These are phyloP conservation scores for Luperina testacea DNA, from an alignment of 2,888 invertebrate genomes.

Conservation along the genomic window DNA sequence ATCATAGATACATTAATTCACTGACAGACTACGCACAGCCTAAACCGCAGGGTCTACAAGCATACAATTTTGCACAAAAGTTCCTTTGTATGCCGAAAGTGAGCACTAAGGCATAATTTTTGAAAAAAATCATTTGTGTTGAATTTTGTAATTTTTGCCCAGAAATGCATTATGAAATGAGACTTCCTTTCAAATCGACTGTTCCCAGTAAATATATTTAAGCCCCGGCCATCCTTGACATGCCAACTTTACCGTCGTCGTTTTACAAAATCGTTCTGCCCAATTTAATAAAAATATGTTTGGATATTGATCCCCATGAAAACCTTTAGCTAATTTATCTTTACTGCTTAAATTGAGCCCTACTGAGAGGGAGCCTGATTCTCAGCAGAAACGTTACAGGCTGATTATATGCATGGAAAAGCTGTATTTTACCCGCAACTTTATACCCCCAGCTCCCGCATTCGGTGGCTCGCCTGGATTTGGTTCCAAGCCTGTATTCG, in stretches of 20 bases:
- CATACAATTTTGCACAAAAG: neutral
- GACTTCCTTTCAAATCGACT: neutral
- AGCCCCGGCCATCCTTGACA: neutral
- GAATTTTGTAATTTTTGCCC: neutral
- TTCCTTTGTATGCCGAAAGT: neutral
- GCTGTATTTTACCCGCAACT: neutral
- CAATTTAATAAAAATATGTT: neutral
- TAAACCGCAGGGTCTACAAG: neutral
- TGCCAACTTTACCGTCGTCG: neutral
- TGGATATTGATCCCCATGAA: neutral
- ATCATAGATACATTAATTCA: neutral
- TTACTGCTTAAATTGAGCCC: neutral
- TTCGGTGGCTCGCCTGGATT: constrained; percentile 86
- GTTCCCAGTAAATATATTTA: neutral
- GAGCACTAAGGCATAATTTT: neutral
- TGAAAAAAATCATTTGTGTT: no score
- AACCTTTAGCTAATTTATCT: neutral
- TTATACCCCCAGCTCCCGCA: constrained; percentile 72
- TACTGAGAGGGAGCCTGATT: neutral
- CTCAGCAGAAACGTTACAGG: no score
- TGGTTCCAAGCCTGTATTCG: constrained; percentile 85
- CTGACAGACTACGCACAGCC: no score
- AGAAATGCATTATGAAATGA: neutral
- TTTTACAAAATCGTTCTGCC: neutral
- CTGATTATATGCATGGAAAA: neutral